Evolutionary conservation across 1,140 invertebrate genomes (phyloP), one percentile per base, ranked within the genome.

Genomic region (Argopecten irradians): DNA sequence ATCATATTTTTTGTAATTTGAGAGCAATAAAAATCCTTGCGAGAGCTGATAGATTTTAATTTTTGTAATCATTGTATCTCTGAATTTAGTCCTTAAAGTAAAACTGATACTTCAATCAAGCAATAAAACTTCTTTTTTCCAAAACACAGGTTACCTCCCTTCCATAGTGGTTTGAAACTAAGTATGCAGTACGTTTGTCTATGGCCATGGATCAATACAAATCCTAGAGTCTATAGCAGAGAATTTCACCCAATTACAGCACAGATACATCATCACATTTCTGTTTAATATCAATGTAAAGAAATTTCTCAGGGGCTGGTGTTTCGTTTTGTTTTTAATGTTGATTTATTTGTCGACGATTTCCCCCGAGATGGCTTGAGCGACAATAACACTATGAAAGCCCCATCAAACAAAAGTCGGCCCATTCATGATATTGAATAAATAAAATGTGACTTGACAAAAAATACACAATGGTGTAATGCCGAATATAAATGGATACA

Each of bases 401-500:
- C n/a, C 55, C 55, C 55, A 71, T 71, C 55, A 71, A 71, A 71
- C 55, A 22, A 71, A 71, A 28, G 55, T n/a, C 22, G 55, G 19
- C 55, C 55, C 55, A 71, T 71, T 71, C 55, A 71, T 5, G 28
- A 71, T 71, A 71, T 71, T n/a, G 55, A 71, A 71, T 71, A 71
- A 71, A 71, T 71, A 71, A 71, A 71, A 71, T 71, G 55, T 71
- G 55, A 71, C n/a, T n/a, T 22, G 3, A n/a, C 22, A 71, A 71
- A 71, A 71, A 71, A 71, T 28, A n/a, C 55, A 71, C 55, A 71
- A 71, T 71, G 55, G 55, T 71, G 55, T 71, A 71, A 71, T 71
- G 55, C n/a, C 8, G 55, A 71, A 28, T 71, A 71, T 71, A 71
- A 71, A 71, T 71, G 55, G 55, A 71, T 71, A 71, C 55, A 71